Evolutionary conservation across 1,140 invertebrate species (phyloP).

Genomic region (Drosophila ananassae): DNA sequence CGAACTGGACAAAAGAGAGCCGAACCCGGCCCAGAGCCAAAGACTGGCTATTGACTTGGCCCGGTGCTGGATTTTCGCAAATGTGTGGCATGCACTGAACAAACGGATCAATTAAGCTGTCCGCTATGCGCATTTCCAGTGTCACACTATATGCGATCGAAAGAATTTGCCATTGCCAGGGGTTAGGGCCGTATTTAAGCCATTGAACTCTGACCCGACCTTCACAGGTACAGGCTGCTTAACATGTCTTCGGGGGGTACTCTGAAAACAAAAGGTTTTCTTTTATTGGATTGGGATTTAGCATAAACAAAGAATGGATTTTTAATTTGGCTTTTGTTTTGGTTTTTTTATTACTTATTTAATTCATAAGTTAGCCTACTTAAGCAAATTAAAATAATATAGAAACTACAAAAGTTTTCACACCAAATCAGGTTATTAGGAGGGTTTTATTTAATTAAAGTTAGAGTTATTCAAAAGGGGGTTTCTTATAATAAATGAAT

Average conservation of each 20-base stretch:
- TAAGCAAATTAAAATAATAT: slow-evolving; percentile 11
- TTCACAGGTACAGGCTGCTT: slow-evolving; percentile 1
- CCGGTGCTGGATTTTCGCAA: slow-evolving; percentile 34
- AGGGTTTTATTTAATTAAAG: background rate
- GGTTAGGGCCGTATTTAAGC: slow-evolving; percentile 13
- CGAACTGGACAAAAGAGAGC: slow-evolving; percentile 22
- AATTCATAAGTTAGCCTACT: slow-evolving; percentile 9
- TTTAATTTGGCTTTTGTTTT: slow-evolving; percentile 15
- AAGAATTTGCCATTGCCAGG: slow-evolving; percentile 14
- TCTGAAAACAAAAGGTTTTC: slow-evolving; percentile 16
- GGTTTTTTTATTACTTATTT: slow-evolving; percentile 12
- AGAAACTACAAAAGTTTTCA: background rate
- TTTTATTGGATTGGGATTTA: background rate
- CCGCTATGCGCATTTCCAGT: slow-evolving; percentile 45
- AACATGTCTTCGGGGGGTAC: background rate
- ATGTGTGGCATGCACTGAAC: slow-evolving; percentile 49
- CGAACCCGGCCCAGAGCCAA: slow-evolving; percentile 7
- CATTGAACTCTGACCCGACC: slow-evolving; percentile 30
- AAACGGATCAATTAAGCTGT: slow-evolving; percentile 71
- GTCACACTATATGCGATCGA: slow-evolving; percentile 41
- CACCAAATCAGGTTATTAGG: background rate
- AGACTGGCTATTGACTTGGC: slow-evolving; percentile 17
- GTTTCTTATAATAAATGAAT: too few relatives aligned
- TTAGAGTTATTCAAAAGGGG: background rate
- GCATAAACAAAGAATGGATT: slow-evolving; percentile 3